phyloP scores from a whole-genome alignment of 2,888 invertebrate species.

The Oxycera nigricornis region DNA sequence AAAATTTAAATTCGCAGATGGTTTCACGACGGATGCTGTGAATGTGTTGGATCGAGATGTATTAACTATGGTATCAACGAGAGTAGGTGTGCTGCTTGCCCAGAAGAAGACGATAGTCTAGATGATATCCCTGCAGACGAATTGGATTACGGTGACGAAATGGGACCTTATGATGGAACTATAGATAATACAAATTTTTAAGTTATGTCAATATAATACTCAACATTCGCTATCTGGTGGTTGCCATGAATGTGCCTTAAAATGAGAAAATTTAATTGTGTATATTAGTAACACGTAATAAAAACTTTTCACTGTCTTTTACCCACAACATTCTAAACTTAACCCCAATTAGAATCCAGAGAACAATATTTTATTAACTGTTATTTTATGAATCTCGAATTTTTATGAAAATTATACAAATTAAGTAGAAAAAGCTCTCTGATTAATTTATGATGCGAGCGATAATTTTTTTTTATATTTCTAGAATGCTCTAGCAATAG shows the following conservation, averaged over 20 bases:
- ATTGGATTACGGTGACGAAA: conserved; percentile 69
- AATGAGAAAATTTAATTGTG: conserved; percentile 22
- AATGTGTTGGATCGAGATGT: conserved; percentile 88
- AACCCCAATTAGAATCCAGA: neutral
- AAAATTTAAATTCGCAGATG: conserved; percentile 64
- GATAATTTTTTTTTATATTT: too few species aligned
- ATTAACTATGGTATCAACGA: conserved; percentile 89
- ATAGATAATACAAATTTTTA: conserved; percentile 39
- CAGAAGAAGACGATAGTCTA: conserved; percentile 63
- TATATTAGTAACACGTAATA: neutral
- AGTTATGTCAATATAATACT: neutral
- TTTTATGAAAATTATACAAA: too few species aligned
- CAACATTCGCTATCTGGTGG: neutral
- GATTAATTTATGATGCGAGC: too few species aligned
- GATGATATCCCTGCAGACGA: conserved; percentile 58
- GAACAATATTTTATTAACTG: conserved; percentile 7
- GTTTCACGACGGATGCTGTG: conserved; percentile 95
- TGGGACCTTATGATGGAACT: conserved; percentile 60
- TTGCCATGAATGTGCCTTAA: conserved; percentile 21
- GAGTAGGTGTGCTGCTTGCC: conserved; percentile 75
- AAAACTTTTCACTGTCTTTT: neutral
- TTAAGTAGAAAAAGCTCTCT: too few species aligned
- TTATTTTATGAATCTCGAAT: too few species aligned
- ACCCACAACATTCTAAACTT: conserved; percentile 25
- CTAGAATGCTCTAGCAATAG: too few species aligned